Evolutionary conservation across 2,797 vertebrate species (phyloP).

Genomic region (Ctenochaetus hawaiiensis): DNA sequence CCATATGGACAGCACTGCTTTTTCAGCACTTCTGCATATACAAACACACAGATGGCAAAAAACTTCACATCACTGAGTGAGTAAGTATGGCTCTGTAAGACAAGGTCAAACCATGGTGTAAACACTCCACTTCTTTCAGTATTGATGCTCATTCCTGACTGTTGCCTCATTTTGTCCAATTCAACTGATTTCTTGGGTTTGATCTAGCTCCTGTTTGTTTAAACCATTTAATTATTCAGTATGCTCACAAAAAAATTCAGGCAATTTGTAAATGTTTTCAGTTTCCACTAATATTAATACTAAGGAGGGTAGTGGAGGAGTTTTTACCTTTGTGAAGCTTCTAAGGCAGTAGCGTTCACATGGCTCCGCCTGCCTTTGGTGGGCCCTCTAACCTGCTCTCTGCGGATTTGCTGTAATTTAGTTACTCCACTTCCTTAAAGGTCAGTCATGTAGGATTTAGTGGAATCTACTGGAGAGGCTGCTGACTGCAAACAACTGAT

Average conservation of each 20-base stretch:
- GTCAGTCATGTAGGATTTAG: no score
- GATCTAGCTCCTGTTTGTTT: neutral
- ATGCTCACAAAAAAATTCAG: neutral
- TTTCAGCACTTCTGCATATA: conserved; percentile 33
- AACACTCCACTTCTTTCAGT: neutral
- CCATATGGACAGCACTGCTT: conserved; percentile 42
- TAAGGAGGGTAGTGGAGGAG: neutral
- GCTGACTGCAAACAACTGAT: no score
- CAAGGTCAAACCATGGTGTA: neutral
- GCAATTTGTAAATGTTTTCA: neutral
- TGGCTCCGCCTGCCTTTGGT: neutral
- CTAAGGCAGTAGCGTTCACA: neutral
- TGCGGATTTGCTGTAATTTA: neutral
- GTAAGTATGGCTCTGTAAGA: neutral
- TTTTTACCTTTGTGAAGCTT: neutral
- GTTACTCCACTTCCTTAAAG: neutral
- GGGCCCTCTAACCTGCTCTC: neutral
- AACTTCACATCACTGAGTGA: neutral
- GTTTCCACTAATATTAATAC: neutral
- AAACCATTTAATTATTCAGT: neutral
- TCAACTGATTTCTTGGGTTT: neutral
- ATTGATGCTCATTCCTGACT: neutral
- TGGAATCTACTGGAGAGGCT: no score
- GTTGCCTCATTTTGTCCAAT: neutral
- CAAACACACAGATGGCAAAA: neutral